Base-by-base conservation (phyloP, 2,888 invertebrate genomes). In the Thumatha senex region DNA sequence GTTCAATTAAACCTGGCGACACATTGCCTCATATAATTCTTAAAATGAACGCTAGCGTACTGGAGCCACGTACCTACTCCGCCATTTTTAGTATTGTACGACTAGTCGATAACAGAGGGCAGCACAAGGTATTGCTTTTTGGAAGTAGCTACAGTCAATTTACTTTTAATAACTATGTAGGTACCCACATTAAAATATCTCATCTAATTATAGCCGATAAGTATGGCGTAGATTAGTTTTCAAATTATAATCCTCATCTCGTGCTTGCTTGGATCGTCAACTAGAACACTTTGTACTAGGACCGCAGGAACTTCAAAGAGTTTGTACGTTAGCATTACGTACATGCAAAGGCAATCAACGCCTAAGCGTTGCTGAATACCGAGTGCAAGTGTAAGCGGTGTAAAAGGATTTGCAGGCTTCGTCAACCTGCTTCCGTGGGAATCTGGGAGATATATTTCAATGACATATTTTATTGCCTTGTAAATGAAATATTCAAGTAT, bases 221-320 rank as follows among this genome's bases (percentile, higher is more conserved):
- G 45, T 46, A 63, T 49, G 41, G 51, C 63, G 61, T 67, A 63
- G 59, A 68, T 69, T 68, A 64, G 61, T 63, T 70, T 58, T 68
- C 57, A 58, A 72, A 72, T 74, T 75, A 69, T 64, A 71, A 67
- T 53, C 58, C 68, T 78, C 80, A 80, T 85, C 80, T 80, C 67
- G 76, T 73, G 82, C 79, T 78, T 77, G 79, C 79, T 82, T 69
- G 83, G 84, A 88, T 84, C 90, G 88, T 91, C 90, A 91, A 90
- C 86, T 91, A 88, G 91, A 91, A 90, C 91, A 90, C 82, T 75
- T 61, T 57, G 72, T 86, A 90, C 89, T 62, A 89, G 88, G 91
- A 58, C 51, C 58, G 41, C 83, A 90, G 74, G 79, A 63, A 38
- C 55, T 34, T 35, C 29, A 46, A 67, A 67, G 81, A 83, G 84